Evolutionary conservation across 2,797 vertebrate species (phyloP).

Genomic region (Mionectes olivaceus): DNA sequence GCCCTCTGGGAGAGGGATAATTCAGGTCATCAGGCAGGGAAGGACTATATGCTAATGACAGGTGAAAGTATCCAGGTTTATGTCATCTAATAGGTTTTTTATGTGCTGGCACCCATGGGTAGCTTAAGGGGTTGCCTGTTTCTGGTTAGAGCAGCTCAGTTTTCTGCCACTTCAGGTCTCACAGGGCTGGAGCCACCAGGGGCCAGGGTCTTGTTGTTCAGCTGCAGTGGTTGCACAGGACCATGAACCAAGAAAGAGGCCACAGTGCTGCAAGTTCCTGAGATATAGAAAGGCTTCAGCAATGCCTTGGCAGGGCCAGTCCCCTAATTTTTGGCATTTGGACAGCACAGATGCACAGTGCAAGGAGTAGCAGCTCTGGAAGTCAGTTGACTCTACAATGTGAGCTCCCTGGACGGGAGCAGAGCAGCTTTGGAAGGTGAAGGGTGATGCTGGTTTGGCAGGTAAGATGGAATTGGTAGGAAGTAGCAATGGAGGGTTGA

Average conservation of each 20-base stretch:
- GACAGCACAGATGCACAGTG: not conserved
- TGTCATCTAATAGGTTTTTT: not conserved
- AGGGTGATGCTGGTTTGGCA: not conserved
- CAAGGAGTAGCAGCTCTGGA: not conserved
- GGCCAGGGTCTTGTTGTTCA: fast-evolving
- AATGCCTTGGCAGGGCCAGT: not conserved
- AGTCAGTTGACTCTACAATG: no score
- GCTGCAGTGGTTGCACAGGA: not conserved
- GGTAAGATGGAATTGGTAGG: not conserved
- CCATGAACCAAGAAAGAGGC: not conserved
- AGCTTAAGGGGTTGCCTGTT: not conserved
- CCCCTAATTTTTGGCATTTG: not conserved
- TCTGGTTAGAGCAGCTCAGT: not conserved
- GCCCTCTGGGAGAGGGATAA: not conserved
- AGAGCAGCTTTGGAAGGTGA: not conserved
- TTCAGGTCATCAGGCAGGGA: not conserved
- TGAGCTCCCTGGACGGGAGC: not conserved
- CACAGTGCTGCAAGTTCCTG: not conserved
- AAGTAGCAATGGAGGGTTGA: not conserved
- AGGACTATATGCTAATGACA: not conserved
- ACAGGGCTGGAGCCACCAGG: not conserved
- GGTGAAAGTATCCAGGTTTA: not conserved
- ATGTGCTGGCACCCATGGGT: not conserved
- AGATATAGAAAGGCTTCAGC: not conserved
- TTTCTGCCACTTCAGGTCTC: not conserved